phyloP scores from a whole-genome alignment of 2,888 invertebrate species.

The Cloeon dipterum region DNA sequence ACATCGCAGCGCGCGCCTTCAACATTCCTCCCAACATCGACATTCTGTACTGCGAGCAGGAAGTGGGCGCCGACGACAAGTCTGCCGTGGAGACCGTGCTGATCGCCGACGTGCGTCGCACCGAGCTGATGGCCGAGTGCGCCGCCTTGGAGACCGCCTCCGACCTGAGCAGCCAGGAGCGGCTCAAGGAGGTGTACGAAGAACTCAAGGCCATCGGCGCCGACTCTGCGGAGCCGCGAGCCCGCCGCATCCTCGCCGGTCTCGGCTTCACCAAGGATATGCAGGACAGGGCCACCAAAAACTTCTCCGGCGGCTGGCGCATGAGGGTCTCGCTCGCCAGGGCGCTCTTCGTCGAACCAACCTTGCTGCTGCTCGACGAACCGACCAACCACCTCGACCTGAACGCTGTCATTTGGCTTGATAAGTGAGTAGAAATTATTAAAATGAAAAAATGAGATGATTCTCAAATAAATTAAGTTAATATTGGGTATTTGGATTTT shows the following conservation, averaged over 20 bases:
- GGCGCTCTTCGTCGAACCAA: constrained; percentile 42
- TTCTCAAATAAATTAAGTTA: too few relatives aligned
- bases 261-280: constrained; percentile 60
- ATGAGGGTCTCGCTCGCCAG: constrained; percentile 42
- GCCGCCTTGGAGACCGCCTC: constrained; percentile 53
- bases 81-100: constrained; percentile 85
- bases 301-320: constrained; percentile 43
- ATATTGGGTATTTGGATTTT: too few relatives aligned
- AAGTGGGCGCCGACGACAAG: constrained; percentile 85
- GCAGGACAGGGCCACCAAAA: constrained; percentile 51
- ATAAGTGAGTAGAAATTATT: constrained; percentile 80
- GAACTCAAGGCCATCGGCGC: constrained; percentile 92
- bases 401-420: constrained; percentile 99
- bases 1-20: constrained; percentile 74
- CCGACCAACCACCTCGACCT: constrained; percentile 70
- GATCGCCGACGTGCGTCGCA: constrained; percentile 78
- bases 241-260: constrained; percentile 89
- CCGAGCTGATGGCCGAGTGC: constrained; percentile 57
- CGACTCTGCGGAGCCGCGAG: constrained; percentile 92
- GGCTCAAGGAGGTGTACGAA: constrained; percentile 71
- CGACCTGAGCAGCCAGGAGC: constrained; percentile 45
- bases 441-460: too few relatives aligned
- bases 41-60: constrained; percentile 92
- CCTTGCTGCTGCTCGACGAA: constrained; percentile 37
- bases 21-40: constrained; percentile 91